Evolutionary conservation across 2,113 vertebrate genomes (phyloP), one percentile per base, ranked within the genome.

Genomic region (Acanthisitta chloris): DNA sequence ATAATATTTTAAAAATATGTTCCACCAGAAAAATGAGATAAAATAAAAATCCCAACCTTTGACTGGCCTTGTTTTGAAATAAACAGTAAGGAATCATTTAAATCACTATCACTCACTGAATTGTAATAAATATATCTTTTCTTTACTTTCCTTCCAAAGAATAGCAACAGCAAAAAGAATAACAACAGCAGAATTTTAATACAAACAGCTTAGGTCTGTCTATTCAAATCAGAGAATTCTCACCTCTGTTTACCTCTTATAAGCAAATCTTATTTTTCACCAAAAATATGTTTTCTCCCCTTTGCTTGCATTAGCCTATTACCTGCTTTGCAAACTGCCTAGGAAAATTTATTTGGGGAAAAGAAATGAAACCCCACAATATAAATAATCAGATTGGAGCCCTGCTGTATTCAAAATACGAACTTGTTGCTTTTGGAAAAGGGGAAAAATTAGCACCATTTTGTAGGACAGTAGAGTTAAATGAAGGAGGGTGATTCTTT

Each of bases 361-460:
- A 72, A 83, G n/a, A 69, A 77, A 34, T 31, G 6, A 78, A 73
- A 88, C 4, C 24, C 0, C 76, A 48, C 21, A 74, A 76, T 84
- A 86, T 78, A 97, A 97, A 96, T 88, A 97, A 94, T 81, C 4
- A 6, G 94, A 42, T 64, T 58, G 62, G 55, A 92, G 42, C 33
- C 49, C 73, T 71, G 62, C n/a, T 86, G 79, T 71, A 91, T 91
- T 94, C 90, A 87, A 96, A 96, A 96, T 94, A 94, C 0, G 45
- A 98, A 98, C 98, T 98, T 98, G 98, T 98, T 98, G 98, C 98
- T 98, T 98, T 98, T 91, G 95, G 97, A 96, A 94, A 97, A 95
- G 59, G 84, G 93, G 83, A 86, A 95, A 97, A 97, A 98, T 98
- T 97, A 98, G 97, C 97, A 97, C 92, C 95, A 95, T 98, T 98